These are phyloP conservation scores for Sebastes aleutianus DNA, from an alignment of 2,797 vertebrate genomes.

Conservation along the genomic window DNA sequence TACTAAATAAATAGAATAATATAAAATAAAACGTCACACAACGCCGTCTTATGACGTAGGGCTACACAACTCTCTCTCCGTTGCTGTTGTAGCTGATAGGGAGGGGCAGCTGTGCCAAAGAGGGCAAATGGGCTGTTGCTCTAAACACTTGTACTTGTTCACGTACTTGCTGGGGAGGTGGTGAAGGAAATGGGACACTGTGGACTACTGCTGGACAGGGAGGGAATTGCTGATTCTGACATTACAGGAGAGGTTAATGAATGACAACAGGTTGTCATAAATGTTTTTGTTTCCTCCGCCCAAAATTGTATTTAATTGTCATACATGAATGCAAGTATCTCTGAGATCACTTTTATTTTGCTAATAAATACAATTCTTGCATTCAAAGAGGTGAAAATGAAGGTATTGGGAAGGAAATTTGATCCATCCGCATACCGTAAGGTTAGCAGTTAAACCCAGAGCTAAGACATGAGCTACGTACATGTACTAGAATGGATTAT, in stretches of 20 bases:
- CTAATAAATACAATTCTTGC: background rate
- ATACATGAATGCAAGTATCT: background rate
- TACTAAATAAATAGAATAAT: too few relatives aligned
- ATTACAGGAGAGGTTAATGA: background rate
- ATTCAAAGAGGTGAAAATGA: background rate
- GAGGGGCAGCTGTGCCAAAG: too few relatives aligned
- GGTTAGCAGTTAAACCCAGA: constrained; percentile 18
- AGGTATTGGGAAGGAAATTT: background rate
- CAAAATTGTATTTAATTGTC: background rate
- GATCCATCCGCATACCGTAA: background rate
- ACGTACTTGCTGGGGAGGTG: too few relatives aligned
- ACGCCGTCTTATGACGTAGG: too few relatives aligned
- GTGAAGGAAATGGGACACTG: background rate
- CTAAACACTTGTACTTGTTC: too few relatives aligned
- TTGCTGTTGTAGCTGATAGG: too few relatives aligned
- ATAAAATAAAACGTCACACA: too few relatives aligned
- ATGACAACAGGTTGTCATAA: background rate
- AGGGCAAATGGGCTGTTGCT: too few relatives aligned
- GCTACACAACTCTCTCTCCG: too few relatives aligned
- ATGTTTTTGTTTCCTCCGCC: background rate
- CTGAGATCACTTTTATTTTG: background rate
- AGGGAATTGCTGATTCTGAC: background rate
- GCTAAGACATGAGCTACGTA: background rate
- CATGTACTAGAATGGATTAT: background rate
- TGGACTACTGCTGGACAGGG: background rate